These are phyloP conservation scores for Ceratotherium simum DNA, from an alignment of 2,113 vertebrate species.

Conservation along the genomic window DNA sequence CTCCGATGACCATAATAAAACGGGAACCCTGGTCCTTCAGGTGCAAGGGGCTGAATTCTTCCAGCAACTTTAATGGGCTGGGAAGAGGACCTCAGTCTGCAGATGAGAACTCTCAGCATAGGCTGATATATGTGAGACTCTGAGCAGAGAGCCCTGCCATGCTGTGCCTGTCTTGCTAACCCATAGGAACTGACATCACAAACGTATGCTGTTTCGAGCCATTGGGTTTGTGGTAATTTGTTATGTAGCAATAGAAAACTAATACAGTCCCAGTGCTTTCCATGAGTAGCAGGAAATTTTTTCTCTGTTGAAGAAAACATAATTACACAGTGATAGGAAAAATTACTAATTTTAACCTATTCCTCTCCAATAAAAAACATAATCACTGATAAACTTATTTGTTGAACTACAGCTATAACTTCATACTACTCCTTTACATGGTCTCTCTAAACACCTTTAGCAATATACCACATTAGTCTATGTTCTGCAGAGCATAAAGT, in stretches of 20 bases:
- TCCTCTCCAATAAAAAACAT: background rate
- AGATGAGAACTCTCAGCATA: background rate
- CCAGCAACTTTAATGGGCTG: background rate
- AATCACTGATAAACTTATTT: background rate
- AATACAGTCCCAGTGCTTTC: background rate
- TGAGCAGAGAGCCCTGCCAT: background rate
- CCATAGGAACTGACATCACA: background rate
- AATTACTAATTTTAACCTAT: background rate
- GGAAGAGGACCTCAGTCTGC: background rate
- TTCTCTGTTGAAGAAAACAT: background rate
- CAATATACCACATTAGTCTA: background rate
- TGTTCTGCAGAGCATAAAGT: background rate
- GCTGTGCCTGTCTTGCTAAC: background rate
- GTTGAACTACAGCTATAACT: background rate
- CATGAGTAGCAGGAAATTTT: background rate
- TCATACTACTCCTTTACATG: background rate
- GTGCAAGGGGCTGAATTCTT: background rate
- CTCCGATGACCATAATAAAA: background rate
- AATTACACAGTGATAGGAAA: background rate
- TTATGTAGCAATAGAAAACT: conserved; percentile 32
- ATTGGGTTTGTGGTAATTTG: background rate
- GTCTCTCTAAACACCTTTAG: background rate
- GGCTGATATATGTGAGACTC: background rate
- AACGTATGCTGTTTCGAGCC: background rate
- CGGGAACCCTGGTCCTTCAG: background rate